Evolutionary conservation across 1,140 invertebrate genomes (phyloP), one percentile per base, ranked within the genome.

Genomic region (Oedothorax gibbosus): DNA sequence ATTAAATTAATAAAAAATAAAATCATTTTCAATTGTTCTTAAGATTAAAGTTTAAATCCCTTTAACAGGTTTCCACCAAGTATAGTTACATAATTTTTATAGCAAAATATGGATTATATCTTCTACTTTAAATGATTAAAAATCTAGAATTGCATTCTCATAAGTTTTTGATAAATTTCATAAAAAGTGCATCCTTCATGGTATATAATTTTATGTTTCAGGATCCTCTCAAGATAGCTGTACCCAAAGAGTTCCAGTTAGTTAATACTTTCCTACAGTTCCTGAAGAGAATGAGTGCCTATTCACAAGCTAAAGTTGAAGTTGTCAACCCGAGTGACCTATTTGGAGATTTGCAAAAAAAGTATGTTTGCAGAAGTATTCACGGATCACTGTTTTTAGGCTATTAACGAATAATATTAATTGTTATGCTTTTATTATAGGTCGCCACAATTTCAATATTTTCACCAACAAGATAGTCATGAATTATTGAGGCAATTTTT

Each of bases 391-490:
- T 35, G 69, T 35, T 35, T 35, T 35, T 35, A 35, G 35, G 35
- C 1, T 35, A 35, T 35, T 35, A 5, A 35, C 35, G 5, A 35
- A 68, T 79, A 18, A 60, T 49, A 20, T 18, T 15, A 35, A 77
- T 78, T 20, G 15, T 10, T 8, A 60, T 11, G 73, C 79, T 66
- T 54, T 86, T 50, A 50, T 60, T 60, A 14, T 18, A 92, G 91
- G 85, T 89, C 90, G n/a, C 90, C 95, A 0, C 94, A 97, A 88
- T 99, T 98, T 90, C 94, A 94, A 82, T 96, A 96, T n/a, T 96
- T 94, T 50, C 95, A 97, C 87, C 98, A 99, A 89, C 98, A 99
- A 89, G 98, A 99, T 91, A 94, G 97, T 11, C 98, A 99, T 89
- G 98, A 99, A 90, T 90, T 99, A 72, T 91, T 99, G 10, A 88